phyloP scores from a whole-genome alignment of 2,888 invertebrate genomes.

The Leucophenga maculata region DNA sequence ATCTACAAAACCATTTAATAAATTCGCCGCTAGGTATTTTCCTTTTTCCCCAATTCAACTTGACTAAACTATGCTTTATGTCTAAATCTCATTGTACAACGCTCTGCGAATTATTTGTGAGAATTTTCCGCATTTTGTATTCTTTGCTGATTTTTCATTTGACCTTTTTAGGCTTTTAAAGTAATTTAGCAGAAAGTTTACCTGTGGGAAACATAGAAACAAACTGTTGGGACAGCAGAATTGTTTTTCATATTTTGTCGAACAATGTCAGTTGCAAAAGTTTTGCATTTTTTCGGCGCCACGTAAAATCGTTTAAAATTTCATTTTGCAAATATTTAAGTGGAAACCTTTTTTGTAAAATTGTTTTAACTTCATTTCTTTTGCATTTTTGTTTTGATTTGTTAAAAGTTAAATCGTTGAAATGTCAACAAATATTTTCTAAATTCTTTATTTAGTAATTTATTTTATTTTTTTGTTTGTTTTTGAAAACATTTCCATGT shows the following conservation, averaged over 20 bases:
- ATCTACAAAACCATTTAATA: neutral
- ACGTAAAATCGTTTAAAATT: neutral
- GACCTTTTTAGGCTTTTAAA: neutral
- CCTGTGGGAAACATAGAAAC: neutral
- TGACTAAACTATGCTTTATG: neutral
- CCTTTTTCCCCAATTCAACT: neutral
- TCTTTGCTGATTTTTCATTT: neutral
- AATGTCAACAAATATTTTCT: slow-evolving; percentile 12
- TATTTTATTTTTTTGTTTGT: no score
- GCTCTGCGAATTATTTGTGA: neutral
- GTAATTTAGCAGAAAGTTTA: neutral
- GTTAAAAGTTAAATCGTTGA: slow-evolving; percentile 4
- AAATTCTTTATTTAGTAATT: neutral
- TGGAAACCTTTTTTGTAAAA: neutral
- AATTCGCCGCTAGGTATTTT: neutral
- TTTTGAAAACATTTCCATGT: neutral
- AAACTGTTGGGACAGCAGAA: neutral
- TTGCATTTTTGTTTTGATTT: neutral
- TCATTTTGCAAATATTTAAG: neutral
- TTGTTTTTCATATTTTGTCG: neutral
- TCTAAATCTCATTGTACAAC: neutral
- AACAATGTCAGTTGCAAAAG: slow-evolving; percentile 14
- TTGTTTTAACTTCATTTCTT: neutral
- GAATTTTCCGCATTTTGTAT: neutral
- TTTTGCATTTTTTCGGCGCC: neutral